Base-by-base conservation (phyloP, 92 coral and sea anemone species). In the Blastomussa wellsi region DNA sequence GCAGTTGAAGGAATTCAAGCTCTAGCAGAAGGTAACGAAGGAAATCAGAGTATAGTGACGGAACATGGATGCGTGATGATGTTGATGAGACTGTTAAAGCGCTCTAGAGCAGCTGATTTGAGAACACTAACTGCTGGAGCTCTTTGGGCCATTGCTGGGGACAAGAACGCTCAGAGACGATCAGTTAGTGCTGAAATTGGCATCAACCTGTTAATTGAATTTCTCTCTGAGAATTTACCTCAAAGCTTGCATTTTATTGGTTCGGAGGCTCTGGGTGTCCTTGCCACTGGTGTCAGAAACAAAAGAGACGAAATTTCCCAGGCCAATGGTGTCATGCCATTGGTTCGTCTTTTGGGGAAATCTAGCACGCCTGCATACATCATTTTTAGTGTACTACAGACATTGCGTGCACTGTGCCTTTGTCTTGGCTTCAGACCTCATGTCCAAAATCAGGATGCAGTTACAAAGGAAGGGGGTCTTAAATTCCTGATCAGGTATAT, bases 101-200 rank as follows among this genome's bases (percentile, higher is more conserved):
- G 96, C 12, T 90, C 99, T 11, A 87, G 99, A 32, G 94, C 88
- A 59, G 86, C 93, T 19, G 99, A 94, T 52, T 77, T 91, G 52
- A 91, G 98, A 38, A 90, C 92, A 19, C 68, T 93, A 31, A 90
- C 98, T 72, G 98, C 97, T 26, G 96, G 94, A 44, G 99, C 97
- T 32, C 89, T 97, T 80, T 97, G 99, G 99, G 98, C 99, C 80
- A 97, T 97, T 64, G 98, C 99, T 33, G 99, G 99, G 13, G 87
- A 82, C 37, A 93, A 97, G 72, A 89, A 91, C 68, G 69, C 82
- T 12, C 98, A 90, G 49, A 86, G 92, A 72, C 84, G 95, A 42
- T 92, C 97, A 5, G 89, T 95, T 88, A 95, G 94, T 75, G 95
- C 93, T 86, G 92, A 92, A 84, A 91, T 97, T 80, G 98, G 99